Percentiles rank a stretch among this genome's conserved stretches.
Evolutionary conservation across 2,797 vertebrate genomes (phyloP).

Genomic region (Scolopax bukidnonensis): DNA sequence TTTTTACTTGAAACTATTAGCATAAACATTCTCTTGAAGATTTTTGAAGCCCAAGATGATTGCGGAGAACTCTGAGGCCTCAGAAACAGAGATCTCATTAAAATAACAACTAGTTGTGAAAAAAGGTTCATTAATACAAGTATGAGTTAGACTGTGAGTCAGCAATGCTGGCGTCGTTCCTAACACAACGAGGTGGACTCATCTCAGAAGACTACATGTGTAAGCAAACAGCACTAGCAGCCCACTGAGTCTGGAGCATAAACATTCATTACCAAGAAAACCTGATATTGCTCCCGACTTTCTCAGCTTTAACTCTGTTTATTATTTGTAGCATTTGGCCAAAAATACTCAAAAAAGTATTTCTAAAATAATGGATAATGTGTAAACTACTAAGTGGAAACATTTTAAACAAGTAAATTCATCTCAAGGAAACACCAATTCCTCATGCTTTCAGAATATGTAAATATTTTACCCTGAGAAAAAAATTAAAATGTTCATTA

Average conservation of each 20-base stretch:
- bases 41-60: not conserved
- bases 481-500: not conserved
- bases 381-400: not conserved
- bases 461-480: not conserved
- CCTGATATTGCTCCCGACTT: not conserved
- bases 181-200: not conserved
- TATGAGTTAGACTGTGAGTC: not conserved
- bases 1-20: not conserved
- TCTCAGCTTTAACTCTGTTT: not conserved
- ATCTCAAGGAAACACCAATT: not conserved
- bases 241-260: not conserved
- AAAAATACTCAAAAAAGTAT: not conserved
- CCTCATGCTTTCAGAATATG: not conserved
- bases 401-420: not conserved
- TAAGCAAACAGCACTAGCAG: not conserved
- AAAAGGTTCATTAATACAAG: not conserved
- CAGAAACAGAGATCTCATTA: not conserved
- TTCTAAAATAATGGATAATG: not conserved
- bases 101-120: not conserved
- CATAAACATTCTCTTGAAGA: not conserved
- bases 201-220: not conserved
- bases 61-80: not conserved
- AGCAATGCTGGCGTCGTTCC: not conserved
- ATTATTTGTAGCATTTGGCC: not conserved
- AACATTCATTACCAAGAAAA: not conserved